These are phyloP conservation scores for Hippocampus barbouri DNA, from an alignment of 2,113 vertebrate genomes.

Conservation along the genomic window DNA sequence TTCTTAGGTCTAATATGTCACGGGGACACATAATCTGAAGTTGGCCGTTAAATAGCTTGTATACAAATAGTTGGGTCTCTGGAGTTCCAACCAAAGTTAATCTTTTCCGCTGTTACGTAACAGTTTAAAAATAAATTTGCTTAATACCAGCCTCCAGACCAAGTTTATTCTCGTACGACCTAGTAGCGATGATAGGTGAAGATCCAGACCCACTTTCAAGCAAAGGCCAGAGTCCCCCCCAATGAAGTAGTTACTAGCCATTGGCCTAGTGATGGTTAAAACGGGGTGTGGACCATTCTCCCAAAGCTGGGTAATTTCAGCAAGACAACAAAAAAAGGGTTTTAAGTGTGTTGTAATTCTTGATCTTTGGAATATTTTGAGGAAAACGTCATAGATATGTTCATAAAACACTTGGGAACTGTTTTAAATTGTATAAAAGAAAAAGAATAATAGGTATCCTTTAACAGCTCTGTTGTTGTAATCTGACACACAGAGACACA, in stretches of 20 bases:
- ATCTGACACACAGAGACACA: conserved; percentile 15
- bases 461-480: conserved; percentile 12
- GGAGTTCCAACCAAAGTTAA: background rate
- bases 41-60: background rate
- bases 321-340: no score
- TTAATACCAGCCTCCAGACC: no score
- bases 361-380: background rate
- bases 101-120: background rate
- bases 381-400: background rate
- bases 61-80: background rate
- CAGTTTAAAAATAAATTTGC: no score
- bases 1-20: background rate
- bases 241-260: no score
- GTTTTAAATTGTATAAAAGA: background rate
- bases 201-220: background rate
- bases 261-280: no score
- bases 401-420: background rate
- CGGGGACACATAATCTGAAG: background rate
- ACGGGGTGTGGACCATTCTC: no score
- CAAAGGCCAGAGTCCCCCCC: background rate
- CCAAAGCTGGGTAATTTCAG: no score
- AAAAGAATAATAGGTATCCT: background rate
- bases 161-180: background rate
- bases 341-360: background rate
- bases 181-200: background rate